phyloP scores from a whole-genome alignment of 2,888 invertebrate genomes.

The Germaria angustata region DNA sequence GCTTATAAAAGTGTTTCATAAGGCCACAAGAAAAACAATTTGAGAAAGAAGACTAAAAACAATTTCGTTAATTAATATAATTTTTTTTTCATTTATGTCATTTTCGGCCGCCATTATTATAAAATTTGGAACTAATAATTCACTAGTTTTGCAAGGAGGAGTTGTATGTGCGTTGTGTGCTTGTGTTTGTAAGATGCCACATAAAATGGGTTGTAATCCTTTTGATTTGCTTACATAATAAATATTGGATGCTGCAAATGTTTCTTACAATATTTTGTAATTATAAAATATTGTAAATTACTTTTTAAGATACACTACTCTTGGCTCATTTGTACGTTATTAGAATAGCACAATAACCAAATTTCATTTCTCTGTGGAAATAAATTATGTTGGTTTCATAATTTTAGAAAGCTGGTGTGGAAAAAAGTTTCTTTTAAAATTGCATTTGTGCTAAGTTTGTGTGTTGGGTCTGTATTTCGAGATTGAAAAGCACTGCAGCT shows the following conservation, averaged over 20 bases:
- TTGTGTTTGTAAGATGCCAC: neutral
- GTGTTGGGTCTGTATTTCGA: no score
- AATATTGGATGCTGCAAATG: constrained; percentile 39
- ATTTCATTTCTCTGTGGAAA: neutral
- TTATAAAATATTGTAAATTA: constrained; percentile 42
- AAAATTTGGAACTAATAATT: neutral
- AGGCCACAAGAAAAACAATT: neutral
- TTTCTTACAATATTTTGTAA: constrained; percentile 49
- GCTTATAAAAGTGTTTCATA: neutral
- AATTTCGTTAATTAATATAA: neutral
- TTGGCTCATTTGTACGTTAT: constrained; percentile 32
- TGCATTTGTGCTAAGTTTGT: no score
- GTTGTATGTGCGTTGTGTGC: neutral
- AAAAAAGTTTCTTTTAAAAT: neutral
- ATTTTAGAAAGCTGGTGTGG: neutral
- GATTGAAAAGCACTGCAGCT: no score
- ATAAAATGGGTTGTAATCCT: constrained; percentile 1
- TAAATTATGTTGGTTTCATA: neutral
- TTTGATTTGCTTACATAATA: constrained; percentile 62
- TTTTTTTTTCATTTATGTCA: neutral
- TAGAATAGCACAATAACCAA: constrained; percentile 6
- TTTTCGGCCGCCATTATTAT: neutral
- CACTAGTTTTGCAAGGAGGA: neutral
- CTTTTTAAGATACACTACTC: neutral
- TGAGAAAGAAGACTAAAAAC: neutral